Evolutionary conservation across 1,140 invertebrate species (phyloP).

Genomic region (Drosophila teissieri): DNA sequence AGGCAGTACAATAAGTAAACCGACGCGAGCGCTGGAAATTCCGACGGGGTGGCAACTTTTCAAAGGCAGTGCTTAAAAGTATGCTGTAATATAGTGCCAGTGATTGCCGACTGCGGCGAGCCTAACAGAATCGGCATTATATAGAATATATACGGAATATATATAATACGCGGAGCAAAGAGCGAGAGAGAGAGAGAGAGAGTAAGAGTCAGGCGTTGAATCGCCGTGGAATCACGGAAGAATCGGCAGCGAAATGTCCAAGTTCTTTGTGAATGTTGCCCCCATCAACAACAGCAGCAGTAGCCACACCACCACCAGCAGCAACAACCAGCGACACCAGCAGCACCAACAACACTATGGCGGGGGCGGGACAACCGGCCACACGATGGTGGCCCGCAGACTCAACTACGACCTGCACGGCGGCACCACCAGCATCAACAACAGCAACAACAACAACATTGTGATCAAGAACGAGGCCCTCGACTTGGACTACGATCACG

Average conservation of each 20-base stretch:
- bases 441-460: conserved; percentile 65
- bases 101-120: conserved; percentile 25
- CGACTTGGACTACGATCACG: conserved; percentile 61
- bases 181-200: conserved; percentile 17
- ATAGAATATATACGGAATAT: conserved; percentile 2
- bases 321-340: conserved; percentile 47
- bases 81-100: conserved; percentile 53
- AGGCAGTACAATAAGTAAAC: conserved; percentile 70
- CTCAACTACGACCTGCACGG: conserved; percentile 58
- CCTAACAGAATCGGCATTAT: conserved; percentile 27
- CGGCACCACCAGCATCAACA: conserved; percentile 51
- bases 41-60: conserved; percentile 57
- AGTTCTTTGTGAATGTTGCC: conserved; percentile 71
- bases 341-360: conserved; percentile 53
- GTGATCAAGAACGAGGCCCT: conserved; percentile 65
- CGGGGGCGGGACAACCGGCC: conserved; percentile 24
- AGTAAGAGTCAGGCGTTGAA: conserved; percentile 6
- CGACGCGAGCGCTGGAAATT: conserved; percentile 31
- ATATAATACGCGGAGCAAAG: conserved; percentile 3
- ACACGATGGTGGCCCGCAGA: conserved; percentile 59
- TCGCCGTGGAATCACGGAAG: conserved; percentile 11
- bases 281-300: conserved; percentile 51
- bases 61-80: conserved; percentile 57
- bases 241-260: conserved; percentile 78
- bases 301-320: conserved; percentile 35